Percentiles rank a stretch among this genome's conserved stretches.
These are phyloP conservation scores for Aporophyla lueneburgensis DNA, from an alignment of 2,888 invertebrate genomes.

Conservation along the genomic window DNA sequence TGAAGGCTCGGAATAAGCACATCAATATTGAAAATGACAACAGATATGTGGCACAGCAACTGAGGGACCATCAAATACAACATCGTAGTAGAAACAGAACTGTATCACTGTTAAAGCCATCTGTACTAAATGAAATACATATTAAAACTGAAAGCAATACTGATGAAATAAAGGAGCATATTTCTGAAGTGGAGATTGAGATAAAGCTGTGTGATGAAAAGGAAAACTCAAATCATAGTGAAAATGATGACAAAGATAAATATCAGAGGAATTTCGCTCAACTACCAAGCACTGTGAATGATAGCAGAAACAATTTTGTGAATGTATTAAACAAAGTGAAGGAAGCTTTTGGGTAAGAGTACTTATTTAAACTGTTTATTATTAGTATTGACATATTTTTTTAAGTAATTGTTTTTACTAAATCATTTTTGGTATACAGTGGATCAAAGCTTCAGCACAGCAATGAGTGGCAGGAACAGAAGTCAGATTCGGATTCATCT, in stretches of 20 bases:
- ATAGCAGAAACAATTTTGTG: constrained; percentile 84
- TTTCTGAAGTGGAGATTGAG: constrained; percentile 85
- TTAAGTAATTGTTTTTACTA: neutral
- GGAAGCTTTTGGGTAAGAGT: constrained; percentile 83
- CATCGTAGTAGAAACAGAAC: constrained; percentile 81
- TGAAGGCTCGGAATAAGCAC: constrained; percentile 86
- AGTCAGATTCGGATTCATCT: constrained; percentile 84
- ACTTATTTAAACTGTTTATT: neutral
- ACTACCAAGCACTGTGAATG: constrained; percentile 78
- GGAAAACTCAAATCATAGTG: constrained; percentile 83
- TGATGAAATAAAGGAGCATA: constrained; percentile 76
- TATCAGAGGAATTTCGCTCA: constrained; percentile 79
- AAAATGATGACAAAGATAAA: constrained; percentile 80
- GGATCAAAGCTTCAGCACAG: constrained; percentile 74
- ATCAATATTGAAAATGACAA: constrained; percentile 86
- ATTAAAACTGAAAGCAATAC: constrained; percentile 84
- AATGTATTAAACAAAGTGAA: constrained; percentile 88
- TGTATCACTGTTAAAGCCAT: constrained; percentile 86
- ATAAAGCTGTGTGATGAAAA: constrained; percentile 81
- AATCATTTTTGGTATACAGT: constrained; percentile 63
- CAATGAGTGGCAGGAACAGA: constrained; percentile 79
- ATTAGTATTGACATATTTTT: neutral
- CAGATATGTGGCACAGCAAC: constrained; percentile 85
- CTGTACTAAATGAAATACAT: constrained; percentile 87
- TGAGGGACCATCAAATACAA: constrained; percentile 86